Evolutionary conservation across 2,888 invertebrate species (phyloP).

Genomic region (Glaucopsyche alexis): DNA sequence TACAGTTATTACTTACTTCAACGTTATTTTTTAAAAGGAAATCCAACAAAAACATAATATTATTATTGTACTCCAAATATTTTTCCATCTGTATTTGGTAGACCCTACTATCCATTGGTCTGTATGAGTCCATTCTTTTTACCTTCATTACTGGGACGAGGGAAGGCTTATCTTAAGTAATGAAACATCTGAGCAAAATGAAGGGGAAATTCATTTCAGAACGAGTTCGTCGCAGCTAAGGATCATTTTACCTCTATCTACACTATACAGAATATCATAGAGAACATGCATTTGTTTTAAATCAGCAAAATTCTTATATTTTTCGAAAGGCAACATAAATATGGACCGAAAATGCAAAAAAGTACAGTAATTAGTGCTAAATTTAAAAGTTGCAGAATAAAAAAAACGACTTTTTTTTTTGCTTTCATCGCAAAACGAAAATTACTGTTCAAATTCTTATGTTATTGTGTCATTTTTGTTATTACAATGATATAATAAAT

Average conservation of each 20-base stretch:
- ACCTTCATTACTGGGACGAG: not conserved
- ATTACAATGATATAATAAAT: no score
- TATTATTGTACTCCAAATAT: slow-evolving; percentile 26
- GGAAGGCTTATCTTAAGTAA: slow-evolving; percentile 12
- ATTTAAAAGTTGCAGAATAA: no score
- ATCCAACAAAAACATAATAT: not conserved
- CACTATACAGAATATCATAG: not conserved
- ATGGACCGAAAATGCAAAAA: no score
- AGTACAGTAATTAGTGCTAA: no score
- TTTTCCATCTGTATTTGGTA: not conserved
- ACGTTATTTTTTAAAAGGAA: not conserved
- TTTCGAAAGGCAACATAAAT: no score
- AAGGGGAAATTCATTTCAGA: slow-evolving; percentile 6
- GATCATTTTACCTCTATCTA: not conserved
- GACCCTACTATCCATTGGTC: not conserved
- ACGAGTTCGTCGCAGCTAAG: not conserved
- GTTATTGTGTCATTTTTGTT: no score
- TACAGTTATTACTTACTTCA: not conserved
- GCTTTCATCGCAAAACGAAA: no score
- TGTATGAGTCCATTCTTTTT: not conserved
- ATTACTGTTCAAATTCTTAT: no score
- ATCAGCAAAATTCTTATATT: no score
- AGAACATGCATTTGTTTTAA: no score
- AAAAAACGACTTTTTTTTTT: no score
- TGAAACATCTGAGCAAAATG: not conserved